Percentiles rank a stretch among this genome's conserved stretches.
These are phyloP conservation scores for Stenopsyche tienmushanensis DNA, from an alignment of 1,140 invertebrate genomes.

Conservation along the genomic window DNA sequence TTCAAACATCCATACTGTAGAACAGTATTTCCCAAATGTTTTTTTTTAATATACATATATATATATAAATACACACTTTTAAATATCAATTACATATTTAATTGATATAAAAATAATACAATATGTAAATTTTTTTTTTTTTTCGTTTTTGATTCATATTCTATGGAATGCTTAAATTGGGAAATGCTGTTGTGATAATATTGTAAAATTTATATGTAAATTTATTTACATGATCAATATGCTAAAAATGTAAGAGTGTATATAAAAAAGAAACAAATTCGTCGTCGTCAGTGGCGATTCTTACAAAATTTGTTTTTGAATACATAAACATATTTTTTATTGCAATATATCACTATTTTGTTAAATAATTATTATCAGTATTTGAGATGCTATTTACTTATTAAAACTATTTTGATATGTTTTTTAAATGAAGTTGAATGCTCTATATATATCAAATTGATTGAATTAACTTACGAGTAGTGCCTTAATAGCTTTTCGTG, in stretches of 20 bases:
- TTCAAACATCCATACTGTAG: neutral
- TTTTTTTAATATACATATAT: no score
- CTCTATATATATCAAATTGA: neutral
- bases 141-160: no score
- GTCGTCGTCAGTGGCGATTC: no score
- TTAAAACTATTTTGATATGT: neutral
- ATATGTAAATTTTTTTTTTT: no score
- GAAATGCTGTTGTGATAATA: neutral
- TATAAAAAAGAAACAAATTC: no score
- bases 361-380: constrained; percentile 25
- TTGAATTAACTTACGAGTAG: neutral
- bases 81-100: no score
- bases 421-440: neutral
- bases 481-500: neutral
- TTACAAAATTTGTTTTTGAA: no score
- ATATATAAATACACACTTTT: no score
- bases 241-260: constrained; percentile 18
- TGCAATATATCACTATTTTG: constrained; percentile 22
- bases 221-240: constrained; percentile 9
- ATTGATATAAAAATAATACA: no score
- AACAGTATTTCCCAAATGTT: neutral
- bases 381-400: neutral
- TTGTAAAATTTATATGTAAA: neutral
- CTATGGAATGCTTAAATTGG: no score
- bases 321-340: constrained; percentile 24